phyloP scores from a whole-genome alignment of 2,113 vertebrate genomes.

The Phrynocephalus versicolor region DNA sequence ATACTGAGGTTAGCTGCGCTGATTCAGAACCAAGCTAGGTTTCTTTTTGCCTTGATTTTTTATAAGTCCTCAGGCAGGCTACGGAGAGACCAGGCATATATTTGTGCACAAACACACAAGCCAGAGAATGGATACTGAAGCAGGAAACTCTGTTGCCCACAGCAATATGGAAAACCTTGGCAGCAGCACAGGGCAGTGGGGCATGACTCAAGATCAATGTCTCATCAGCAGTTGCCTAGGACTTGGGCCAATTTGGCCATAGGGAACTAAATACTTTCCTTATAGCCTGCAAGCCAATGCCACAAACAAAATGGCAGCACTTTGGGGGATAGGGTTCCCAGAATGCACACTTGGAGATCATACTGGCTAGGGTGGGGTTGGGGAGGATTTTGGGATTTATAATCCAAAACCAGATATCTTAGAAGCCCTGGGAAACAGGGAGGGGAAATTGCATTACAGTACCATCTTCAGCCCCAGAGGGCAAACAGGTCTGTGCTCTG shows the following conservation, averaged over 20 bases:
- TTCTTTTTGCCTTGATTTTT: not conserved
- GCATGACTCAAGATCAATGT: accelerated
- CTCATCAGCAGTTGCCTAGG: not conserved
- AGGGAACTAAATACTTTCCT: not conserved
- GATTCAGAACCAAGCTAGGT: not conserved
- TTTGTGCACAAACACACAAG: too few relatives aligned
- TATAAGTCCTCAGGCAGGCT: not conserved
- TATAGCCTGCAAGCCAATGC: too few relatives aligned
- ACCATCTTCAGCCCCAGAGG: not conserved
- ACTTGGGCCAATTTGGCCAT: not conserved
- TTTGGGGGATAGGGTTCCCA: too few relatives aligned
- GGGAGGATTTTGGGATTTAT: too few relatives aligned
- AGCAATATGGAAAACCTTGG: not conserved
- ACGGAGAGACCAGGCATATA: not conserved
- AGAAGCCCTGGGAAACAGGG: too few relatives aligned
- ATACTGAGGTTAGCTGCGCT: not conserved
- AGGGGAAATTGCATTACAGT: not conserved
- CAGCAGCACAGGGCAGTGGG: not conserved
- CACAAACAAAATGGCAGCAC: too few relatives aligned
- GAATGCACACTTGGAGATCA: too few relatives aligned
- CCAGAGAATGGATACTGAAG: too few relatives aligned
- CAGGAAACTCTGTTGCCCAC: not conserved
- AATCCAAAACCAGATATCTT: too few relatives aligned
- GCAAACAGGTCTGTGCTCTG: not conserved
- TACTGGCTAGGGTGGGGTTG: too few relatives aligned